Evolutionary conservation across 1,140 invertebrate species (phyloP), one percentile per base, ranked within the genome.

Genomic region (Adoxophyes honmai): DNA sequence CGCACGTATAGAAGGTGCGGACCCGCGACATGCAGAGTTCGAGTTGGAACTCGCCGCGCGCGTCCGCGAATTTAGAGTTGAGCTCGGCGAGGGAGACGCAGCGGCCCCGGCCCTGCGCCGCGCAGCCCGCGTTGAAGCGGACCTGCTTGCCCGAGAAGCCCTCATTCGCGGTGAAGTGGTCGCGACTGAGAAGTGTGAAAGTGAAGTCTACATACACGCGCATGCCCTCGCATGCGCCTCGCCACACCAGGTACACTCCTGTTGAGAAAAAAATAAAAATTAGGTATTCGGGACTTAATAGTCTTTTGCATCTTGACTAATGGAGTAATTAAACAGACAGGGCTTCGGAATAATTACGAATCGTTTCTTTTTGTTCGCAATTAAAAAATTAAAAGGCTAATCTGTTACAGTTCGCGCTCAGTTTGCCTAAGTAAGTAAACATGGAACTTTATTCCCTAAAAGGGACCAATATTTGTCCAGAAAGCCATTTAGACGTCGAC

Each of bases 141-240:
- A 90, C 89, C 73, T 94, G 92, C 78, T 95, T 96, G 37, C 96
- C 95, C 11, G 94, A 93, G 88, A 96, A 96, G 1, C 93, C 92
- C 75, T 96, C 95, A 81, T 96, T 97, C 60, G 93, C 93, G 44
- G 94, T 96, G 81, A 96, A 97, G 78, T 96, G 95, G 64, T 96
- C 95, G 8, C 94, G 92, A 74, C 96, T 97, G 15, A 97, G 90
- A 5, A 97, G 90, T 0, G 95, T 96, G 81, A 97, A 96, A 11
- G 94, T 93, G 73, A 95, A 96, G 81, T 97, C 96, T 35, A 96
- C 93, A 73, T 94, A 95, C 9, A 95, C 94, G 18, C 93, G 90
- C 86, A 96, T 92, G 55, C 92, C 94, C 59, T 94, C 92, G 51
- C 94, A 94, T 1, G 93, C 92, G 59, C 93, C 94, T 14, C 93